phyloP scores from a whole-genome alignment of 2,888 invertebrate species.

The Ctena decussata region DNA sequence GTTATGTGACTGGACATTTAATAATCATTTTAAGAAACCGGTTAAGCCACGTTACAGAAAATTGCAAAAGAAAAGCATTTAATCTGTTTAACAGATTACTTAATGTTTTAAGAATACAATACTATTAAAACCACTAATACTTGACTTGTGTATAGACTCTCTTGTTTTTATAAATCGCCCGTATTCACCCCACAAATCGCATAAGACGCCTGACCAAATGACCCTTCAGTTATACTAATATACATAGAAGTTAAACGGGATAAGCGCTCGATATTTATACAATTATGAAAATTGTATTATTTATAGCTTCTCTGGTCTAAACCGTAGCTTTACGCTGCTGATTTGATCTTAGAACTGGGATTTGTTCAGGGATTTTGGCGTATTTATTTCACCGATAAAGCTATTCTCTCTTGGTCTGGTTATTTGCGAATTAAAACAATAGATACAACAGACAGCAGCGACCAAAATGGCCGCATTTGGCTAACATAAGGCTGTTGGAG shows the following conservation, averaged over 20 bases:
- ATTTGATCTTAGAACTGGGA: conserved; percentile 6
- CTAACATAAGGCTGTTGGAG: background rate
- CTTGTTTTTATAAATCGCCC: background rate
- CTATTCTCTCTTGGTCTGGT: background rate
- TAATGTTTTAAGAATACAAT: background rate
- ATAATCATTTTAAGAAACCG: too few relatives aligned
- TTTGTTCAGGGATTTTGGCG: background rate
- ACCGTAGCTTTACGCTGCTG: conserved; percentile 4
- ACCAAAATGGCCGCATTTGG: background rate
- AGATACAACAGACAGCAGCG: background rate
- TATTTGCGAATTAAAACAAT: background rate
- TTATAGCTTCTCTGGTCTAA: conserved; percentile 28
- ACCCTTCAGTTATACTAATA: conserved; percentile 25
- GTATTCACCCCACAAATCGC: background rate
- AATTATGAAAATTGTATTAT: conserved; percentile 53
- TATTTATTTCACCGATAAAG: conserved; percentile 1
- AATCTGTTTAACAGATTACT: background rate
- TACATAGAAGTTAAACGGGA: conserved; percentile 48
- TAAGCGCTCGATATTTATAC: conserved; percentile 49
- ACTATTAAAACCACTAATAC: background rate
- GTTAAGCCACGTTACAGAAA: too few relatives aligned
- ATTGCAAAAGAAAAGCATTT: too few relatives aligned
- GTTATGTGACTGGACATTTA: too few relatives aligned
- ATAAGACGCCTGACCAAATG: conserved; percentile 24
- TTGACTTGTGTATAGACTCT: background rate